These are phyloP conservation scores for Thalassophryne amazonica DNA, from an alignment of 2,797 vertebrate genomes.

Conservation along the genomic window DNA sequence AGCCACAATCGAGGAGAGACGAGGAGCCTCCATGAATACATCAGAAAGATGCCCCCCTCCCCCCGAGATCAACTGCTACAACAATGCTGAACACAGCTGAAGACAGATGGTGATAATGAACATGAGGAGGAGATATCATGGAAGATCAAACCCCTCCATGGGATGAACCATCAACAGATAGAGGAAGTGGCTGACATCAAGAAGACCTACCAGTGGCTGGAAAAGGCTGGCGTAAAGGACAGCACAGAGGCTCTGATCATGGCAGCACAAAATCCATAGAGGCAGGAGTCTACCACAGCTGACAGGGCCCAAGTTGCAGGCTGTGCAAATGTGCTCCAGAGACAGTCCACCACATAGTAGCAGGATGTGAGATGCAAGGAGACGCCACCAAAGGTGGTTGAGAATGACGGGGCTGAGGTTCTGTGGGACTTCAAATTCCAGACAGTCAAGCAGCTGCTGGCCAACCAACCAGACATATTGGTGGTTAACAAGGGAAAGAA, in stretches of 20 bases:
- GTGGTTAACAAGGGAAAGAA: no score
- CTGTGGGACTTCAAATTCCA: no score
- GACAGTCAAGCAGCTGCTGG: no score
- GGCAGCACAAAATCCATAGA: neutral
- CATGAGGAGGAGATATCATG: neutral
- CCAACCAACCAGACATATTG: no score
- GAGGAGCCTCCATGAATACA: neutral
- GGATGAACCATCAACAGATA: neutral
- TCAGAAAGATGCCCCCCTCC: neutral
- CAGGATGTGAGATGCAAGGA: neutral
- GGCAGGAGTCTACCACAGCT: neutral
- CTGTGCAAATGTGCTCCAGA: neutral
- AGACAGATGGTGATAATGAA: neutral
- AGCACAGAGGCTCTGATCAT: neutral
- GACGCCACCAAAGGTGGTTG: no score
- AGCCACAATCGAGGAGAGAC: neutral
- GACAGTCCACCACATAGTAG: neutral
- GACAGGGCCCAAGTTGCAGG: neutral
- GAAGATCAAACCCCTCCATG: neutral
- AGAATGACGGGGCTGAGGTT: no score
- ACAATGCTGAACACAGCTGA: neutral
- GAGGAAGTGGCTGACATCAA: neutral
- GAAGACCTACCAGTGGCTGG: neutral
- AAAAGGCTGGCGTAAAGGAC: neutral
- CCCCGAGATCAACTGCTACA: neutral